Percentiles rank a stretch among this genome's conserved stretches.
phyloP scores from a whole-genome alignment of 2,113 vertebrate species.

The Mustela lutreola region DNA sequence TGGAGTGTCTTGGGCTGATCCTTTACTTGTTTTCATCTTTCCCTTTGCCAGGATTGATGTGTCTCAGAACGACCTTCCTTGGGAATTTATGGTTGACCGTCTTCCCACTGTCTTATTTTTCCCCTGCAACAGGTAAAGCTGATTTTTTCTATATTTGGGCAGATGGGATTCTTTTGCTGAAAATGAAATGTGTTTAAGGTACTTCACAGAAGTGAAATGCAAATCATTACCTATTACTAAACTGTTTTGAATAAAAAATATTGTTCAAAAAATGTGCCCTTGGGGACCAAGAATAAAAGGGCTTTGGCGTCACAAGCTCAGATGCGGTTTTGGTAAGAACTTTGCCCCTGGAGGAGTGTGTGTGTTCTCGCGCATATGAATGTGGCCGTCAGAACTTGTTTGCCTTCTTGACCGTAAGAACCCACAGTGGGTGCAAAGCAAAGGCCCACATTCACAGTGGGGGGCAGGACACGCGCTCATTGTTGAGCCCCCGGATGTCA shows the following conservation, averaged over 20 bases:
- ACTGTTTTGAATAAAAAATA: not conserved
- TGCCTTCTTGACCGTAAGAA: not conserved
- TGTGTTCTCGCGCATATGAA: not conserved
- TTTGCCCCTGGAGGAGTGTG: not conserved
- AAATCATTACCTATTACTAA: conserved; percentile 20
- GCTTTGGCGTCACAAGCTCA: not conserved
- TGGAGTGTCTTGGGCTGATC: not conserved
- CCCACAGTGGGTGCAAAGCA: not conserved
- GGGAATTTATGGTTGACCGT: conserved; percentile 99
- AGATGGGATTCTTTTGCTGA: conserved; percentile 27
- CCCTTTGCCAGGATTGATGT: conserved; percentile 92
- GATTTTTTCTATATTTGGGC: not conserved
- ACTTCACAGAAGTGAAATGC: conserved; percentile 32
- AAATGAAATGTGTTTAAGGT: not conserved
- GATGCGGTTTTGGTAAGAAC: not conserved
- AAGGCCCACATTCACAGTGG: not conserved
- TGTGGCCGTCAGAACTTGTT: not conserved
- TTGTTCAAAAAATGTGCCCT: not conserved
- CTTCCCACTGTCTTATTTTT: conserved; percentile 96
- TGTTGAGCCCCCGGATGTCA: not conserved
- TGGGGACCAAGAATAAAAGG: not conserved
- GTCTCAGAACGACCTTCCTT: conserved; percentile 97
- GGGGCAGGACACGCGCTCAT: not conserved
- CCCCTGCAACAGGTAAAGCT: conserved; percentile 93
- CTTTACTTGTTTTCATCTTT: conserved; percentile 58